These are phyloP conservation scores for Garra rufa DNA, from an alignment of 2,113 vertebrate species.

Conservation along the genomic window DNA sequence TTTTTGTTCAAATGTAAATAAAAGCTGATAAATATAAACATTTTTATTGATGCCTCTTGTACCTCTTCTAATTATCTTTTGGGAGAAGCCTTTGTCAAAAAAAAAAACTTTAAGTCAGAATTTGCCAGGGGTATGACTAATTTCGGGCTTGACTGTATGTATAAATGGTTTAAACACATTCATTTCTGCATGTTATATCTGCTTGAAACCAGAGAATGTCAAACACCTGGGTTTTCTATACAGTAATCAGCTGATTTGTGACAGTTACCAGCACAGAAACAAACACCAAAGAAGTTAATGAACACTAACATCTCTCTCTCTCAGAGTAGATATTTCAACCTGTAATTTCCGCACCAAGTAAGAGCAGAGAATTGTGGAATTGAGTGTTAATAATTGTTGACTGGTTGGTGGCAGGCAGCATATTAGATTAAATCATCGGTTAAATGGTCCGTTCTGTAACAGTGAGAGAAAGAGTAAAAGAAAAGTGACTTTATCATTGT, in stretches of 20 bases:
- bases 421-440: constrained; percentile 55
- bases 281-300: neutral
- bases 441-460: constrained; percentile 5
- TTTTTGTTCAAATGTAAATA: too few species aligned
- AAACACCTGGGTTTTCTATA: neutral
- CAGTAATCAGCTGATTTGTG: neutral
- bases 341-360: constrained; percentile 6
- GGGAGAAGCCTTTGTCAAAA: too few species aligned
- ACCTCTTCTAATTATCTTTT: too few species aligned
- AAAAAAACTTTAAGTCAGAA: too few species aligned
- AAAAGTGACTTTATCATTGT: constrained; percentile 1
- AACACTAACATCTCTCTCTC: neutral
- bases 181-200: neutral
- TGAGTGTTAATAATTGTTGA: constrained; percentile 63
- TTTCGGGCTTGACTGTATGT: too few species aligned
- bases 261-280: neutral
- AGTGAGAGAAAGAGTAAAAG: neutral
- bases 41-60: too few species aligned
- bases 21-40: too few species aligned
- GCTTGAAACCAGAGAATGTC: too few species aligned
- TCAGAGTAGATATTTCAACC: neutral
- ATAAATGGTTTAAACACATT: neutral
- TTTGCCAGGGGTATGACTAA: too few species aligned
- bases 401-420: constrained; percentile 56
- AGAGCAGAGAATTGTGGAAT: constrained; percentile 57